These are phyloP conservation scores for Solea solea DNA, from an alignment of 2,113 vertebrate species.

Conservation along the genomic window DNA sequence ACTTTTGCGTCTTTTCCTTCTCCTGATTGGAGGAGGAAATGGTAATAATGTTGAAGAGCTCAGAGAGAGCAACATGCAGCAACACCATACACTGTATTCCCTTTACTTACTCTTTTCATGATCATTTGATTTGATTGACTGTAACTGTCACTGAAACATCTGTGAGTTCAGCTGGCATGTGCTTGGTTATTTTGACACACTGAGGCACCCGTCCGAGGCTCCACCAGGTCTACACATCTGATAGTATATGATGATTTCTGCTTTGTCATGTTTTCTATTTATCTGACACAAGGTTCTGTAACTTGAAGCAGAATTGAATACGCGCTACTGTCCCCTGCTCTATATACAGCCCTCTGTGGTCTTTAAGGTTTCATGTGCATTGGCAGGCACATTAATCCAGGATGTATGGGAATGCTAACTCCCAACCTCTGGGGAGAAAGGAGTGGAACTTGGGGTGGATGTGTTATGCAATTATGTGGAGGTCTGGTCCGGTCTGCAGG, in stretches of 20 bases:
- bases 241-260: constrained; percentile 14
- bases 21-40: too few relatives aligned
- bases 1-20: background rate
- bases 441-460: constrained; percentile 14
- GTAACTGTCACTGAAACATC: background rate
- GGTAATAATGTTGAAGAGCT: too few relatives aligned
- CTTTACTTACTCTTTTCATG: too few relatives aligned
- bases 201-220: too few relatives aligned
- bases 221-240: background rate
- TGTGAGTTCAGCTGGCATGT: background rate
- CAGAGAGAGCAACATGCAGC: too few relatives aligned
- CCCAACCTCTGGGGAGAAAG: constrained; percentile 57
- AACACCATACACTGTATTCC: too few relatives aligned
- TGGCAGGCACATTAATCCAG: constrained; percentile 76
- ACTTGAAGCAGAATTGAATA: constrained; percentile 9
- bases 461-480: constrained; percentile 39
- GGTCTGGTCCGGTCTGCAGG: constrained; percentile 18
- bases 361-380: constrained; percentile 78
- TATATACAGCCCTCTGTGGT: constrained; percentile 39
- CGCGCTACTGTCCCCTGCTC: constrained; percentile 11
- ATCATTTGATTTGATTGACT: background rate
- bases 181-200: too few relatives aligned
- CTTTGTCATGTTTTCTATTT: constrained; percentile 27
- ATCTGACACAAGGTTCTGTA: background rate
- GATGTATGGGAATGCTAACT: constrained; percentile 76